These are phyloP conservation scores for Theretra japonica DNA, from an alignment of 2,888 invertebrate genomes.

Conservation along the genomic window DNA sequence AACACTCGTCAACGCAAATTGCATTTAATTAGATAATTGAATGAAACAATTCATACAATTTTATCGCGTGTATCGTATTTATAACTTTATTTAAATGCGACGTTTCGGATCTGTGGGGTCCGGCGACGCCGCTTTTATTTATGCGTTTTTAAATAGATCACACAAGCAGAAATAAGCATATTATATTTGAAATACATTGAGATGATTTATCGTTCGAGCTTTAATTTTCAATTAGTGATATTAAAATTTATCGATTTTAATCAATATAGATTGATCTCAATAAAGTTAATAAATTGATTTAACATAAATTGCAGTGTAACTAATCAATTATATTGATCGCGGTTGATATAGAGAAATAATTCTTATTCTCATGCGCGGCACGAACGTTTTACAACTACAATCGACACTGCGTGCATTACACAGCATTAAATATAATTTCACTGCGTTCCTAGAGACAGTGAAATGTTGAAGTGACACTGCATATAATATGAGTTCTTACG, in stretches of 20 bases:
- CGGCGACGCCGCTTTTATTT: not conserved
- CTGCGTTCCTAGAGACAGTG: not conserved
- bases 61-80: conserved; percentile 1
- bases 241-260: conserved; percentile 12
- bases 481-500: conserved; percentile 9
- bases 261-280: not conserved
- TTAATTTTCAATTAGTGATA: not conserved
- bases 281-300: conserved; percentile 4
- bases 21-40: conserved; percentile 44
- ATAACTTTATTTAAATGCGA: not conserved
- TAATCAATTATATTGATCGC: conserved; percentile 1
- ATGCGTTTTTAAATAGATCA: not conserved
- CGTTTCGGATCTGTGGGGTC: not conserved
- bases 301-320: conserved; percentile 11
- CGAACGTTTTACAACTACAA: not conserved
- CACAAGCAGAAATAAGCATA: not conserved
- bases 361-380: not conserved
- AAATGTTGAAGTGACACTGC: conserved; percentile 4
- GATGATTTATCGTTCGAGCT: not conserved
- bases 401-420: not conserved
- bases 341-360: not conserved
- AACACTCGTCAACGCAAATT: conserved; percentile 45
- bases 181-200: not conserved
- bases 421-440: conserved; percentile 7
- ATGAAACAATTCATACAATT: not conserved